A percentile compares a stretch with the other conserved stretches of the same genome.
These are phyloP conservation scores for Neelides folsomi DNA, from an alignment of 2,888 invertebrate genomes.

Conservation along the genomic window DNA sequence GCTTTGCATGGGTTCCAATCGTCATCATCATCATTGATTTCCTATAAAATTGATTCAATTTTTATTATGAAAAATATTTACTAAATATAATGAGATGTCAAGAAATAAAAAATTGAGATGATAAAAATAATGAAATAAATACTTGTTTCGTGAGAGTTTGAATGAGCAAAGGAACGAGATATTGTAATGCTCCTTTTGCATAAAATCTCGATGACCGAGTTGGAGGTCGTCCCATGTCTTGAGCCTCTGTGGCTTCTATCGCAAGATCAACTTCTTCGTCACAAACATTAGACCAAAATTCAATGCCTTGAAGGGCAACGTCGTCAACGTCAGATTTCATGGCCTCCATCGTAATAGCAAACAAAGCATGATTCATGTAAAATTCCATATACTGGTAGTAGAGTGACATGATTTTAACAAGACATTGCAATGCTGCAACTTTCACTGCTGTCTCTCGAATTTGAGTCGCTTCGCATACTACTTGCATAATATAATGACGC, in stretches of 20 bases:
- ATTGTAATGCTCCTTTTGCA: slow-evolving; percentile 94
- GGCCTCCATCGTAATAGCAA: slow-evolving; percentile 86
- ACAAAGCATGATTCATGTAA: slow-evolving; percentile 95
- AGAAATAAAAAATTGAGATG: too few species aligned
- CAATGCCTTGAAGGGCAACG: slow-evolving; percentile 93
- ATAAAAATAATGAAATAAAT: slow-evolving; percentile 5
- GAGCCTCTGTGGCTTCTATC: slow-evolving; percentile 86
- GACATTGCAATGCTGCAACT: slow-evolving; percentile 93
- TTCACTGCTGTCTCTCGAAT: slow-evolving; percentile 77
- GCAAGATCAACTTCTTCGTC: slow-evolving; percentile 96
- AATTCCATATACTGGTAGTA: slow-evolving; percentile 99
- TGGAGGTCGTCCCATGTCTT: slow-evolving; percentile 87
- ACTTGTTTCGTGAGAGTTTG: slow-evolving; percentile 84
- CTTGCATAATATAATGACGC: slow-evolving; percentile 98
- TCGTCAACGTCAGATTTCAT: slow-evolving; percentile 96
- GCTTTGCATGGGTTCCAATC: slow-evolving; percentile 99
- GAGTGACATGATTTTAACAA: slow-evolving; percentile 93
- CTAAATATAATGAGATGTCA: too few species aligned
- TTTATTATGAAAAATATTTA: background rate
- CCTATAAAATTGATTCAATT: slow-evolving; percentile 38
- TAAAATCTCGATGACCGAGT: slow-evolving; percentile 85
- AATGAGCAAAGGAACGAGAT: slow-evolving; percentile 83
- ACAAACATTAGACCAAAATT: slow-evolving; percentile 99
- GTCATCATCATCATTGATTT: slow-evolving; percentile 94
- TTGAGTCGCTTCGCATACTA: slow-evolving; percentile 97